Conservation (phyloP, 2,888 invertebrate species). For the Mythimna vitellina region DNA sequence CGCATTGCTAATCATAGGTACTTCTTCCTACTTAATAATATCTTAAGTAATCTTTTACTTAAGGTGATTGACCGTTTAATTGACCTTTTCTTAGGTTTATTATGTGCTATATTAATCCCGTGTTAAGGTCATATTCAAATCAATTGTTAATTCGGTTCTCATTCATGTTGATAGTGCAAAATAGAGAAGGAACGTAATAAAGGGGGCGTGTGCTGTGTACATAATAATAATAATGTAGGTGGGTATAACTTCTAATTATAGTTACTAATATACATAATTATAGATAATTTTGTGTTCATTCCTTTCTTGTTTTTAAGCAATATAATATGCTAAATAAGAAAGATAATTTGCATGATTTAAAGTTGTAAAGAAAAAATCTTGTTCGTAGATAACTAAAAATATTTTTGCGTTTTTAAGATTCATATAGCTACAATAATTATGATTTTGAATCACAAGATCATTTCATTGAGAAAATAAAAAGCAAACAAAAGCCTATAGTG, state of each 20-base stretch:
- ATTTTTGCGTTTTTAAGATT: too few species aligned
- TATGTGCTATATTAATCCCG: slow-evolving; percentile 28
- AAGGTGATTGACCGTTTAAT: slow-evolving; percentile 66
- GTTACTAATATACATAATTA: background rate
- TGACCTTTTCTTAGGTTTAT: slow-evolving; percentile 45
- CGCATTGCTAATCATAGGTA: slow-evolving; percentile 4
- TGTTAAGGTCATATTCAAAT: slow-evolving; percentile 19
- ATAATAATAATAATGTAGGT: background rate
- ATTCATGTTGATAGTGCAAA: background rate
- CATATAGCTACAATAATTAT: too few species aligned
- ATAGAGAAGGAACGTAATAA: background rate
- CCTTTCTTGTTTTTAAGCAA: too few species aligned
- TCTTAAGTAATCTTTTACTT: slow-evolving; percentile 11
- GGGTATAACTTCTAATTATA: slow-evolving; percentile 2
- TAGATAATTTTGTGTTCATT: too few species aligned
- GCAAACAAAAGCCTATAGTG: too few species aligned
- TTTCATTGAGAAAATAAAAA: too few species aligned
- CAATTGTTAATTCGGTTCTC: background rate
- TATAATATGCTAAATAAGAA: too few species aligned
- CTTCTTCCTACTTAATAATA: background rate
- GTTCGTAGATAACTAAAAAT: too few species aligned
- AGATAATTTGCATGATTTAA: too few species aligned
- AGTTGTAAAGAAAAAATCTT: too few species aligned
- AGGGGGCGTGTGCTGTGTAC: slow-evolving; percentile 6
- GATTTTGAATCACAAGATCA: too few species aligned